phyloP scores from a whole-genome alignment of 2,797 vertebrate genomes.

The Heteromormyrus szaboi region DNA sequence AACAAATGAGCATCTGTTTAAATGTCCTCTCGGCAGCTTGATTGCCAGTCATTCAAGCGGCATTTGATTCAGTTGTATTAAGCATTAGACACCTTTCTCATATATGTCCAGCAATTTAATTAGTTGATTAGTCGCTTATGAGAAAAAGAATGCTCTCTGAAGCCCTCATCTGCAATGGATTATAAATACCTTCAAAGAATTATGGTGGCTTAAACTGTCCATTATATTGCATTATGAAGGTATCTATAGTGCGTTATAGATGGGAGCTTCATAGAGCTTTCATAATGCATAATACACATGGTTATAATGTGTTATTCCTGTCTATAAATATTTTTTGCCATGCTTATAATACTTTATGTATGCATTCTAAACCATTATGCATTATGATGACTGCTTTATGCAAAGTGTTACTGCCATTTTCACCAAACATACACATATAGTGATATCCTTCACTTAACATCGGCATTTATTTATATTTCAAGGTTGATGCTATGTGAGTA shows the following conservation, averaged over 20 bases:
- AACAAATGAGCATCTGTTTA: not conserved
- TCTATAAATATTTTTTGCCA: not conserved
- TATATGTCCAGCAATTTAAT: not conserved
- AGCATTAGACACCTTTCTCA: not conserved
- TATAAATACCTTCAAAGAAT: not conserved
- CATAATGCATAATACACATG: not conserved
- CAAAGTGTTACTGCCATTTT: not conserved
- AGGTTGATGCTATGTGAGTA: not conserved
- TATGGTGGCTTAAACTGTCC: not conserved
- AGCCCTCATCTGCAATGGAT: not conserved
- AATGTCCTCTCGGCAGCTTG: not conserved
- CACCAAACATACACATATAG: not conserved
- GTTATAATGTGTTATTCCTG: not conserved
- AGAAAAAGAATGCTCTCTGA: not conserved
- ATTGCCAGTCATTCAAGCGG: not conserved
- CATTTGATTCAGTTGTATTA: not conserved
- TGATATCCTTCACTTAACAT: not conserved
- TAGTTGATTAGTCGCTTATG: not conserved
- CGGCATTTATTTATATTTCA: conserved; percentile 8
- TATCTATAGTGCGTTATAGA: not conserved
- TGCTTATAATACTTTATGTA: not conserved
- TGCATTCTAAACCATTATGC: not conserved
- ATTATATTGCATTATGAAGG: not conserved
- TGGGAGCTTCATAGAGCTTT: not conserved
- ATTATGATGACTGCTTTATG: not conserved